phyloP scores from a whole-genome alignment of 2,888 invertebrate genomes.

The Elgonia sp. region DNA sequence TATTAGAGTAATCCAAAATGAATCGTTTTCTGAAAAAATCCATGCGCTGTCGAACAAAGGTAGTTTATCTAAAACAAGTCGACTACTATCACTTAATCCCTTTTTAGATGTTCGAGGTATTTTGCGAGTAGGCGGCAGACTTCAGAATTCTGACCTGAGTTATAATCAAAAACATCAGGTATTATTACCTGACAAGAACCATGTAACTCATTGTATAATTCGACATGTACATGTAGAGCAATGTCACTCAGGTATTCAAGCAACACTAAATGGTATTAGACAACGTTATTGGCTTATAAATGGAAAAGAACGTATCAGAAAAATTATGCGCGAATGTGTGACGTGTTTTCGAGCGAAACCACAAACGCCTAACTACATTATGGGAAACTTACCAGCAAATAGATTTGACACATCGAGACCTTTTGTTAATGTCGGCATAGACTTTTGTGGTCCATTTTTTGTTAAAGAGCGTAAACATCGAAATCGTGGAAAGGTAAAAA shows the following conservation, averaged over 20 bases:
- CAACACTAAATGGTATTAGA: conserved; percentile 62
- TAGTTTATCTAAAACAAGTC: neutral
- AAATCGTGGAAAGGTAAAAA: conserved; percentile 10
- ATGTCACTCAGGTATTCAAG: conserved; percentile 68
- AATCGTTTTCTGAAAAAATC: neutral
- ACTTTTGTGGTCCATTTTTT: conserved; percentile 42
- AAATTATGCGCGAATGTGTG: conserved; percentile 66
- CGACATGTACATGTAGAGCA: neutral
- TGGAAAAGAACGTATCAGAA: conserved; percentile 53
- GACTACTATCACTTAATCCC: neutral
- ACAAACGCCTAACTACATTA: neutral
- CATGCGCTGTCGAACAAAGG: neutral
- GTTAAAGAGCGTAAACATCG: conserved; percentile 25
- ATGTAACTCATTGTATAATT: neutral
- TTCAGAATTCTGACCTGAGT: neutral
- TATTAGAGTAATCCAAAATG: neutral
- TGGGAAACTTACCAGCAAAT: conserved; percentile 12
- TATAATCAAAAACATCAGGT: conserved; percentile 11
- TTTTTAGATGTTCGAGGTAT: conserved; percentile 16
- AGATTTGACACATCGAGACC: conserved; percentile 10
- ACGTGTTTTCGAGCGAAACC: conserved; percentile 67
- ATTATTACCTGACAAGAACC: neutral
- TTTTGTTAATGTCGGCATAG: conserved; percentile 22
- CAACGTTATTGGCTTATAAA: conserved; percentile 73
- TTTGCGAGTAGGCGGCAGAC: conserved; percentile 30